Evolutionary conservation across 2,888 invertebrate genomes (phyloP), one percentile per base, ranked within the genome.

Genomic region (Trilocha varians): DNA sequence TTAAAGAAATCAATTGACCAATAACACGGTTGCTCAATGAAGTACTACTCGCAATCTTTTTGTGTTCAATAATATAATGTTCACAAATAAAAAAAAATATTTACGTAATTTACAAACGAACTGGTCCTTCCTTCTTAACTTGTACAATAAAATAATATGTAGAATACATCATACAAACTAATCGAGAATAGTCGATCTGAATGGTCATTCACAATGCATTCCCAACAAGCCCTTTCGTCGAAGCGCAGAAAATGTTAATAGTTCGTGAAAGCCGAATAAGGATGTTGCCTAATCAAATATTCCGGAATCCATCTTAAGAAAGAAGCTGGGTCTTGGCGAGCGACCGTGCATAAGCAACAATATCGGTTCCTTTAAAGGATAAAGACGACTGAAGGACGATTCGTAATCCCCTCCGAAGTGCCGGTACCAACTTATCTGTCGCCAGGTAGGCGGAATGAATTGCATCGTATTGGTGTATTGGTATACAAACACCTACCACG

Each of bases 271-370:
- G 67, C 71, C 75, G 69, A 65, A 76, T 75, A 76, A 75, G 70
- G 71, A 72, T 64, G 65, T 62, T 58, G 64, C 68, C 71, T 77
- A 73, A 79, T 79, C 78, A 77, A 80, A 79, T 79, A 78, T 78
- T 79, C 77, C 60, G 70, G 69, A 66, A 75, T 73, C 72, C 70
- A 67, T 69, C 68, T 70, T 71, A 69, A 70, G 69, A 71, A 76
- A 70, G 66, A 69, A 69, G 63, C 60, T 50, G 58, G 59, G 62
- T 44, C 59, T 55, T 54, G 58, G 53, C 56, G 61, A 61, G 67
- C 65, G 65, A 52, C 65, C 69, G 70, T 70, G 76, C 74, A 77
- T 73, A 78, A 73, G 71, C 75, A 77, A 78, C 76, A 71, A 77
- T 77, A 75, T 74, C 70, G 70, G 65, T 64, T 73, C 72, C 74